Percentiles rank a stretch among this genome's conserved stretches.
These are phyloP conservation scores for Kradibia gibbosae DNA, from an alignment of 1,140 invertebrate species.

Conservation along the genomic window DNA sequence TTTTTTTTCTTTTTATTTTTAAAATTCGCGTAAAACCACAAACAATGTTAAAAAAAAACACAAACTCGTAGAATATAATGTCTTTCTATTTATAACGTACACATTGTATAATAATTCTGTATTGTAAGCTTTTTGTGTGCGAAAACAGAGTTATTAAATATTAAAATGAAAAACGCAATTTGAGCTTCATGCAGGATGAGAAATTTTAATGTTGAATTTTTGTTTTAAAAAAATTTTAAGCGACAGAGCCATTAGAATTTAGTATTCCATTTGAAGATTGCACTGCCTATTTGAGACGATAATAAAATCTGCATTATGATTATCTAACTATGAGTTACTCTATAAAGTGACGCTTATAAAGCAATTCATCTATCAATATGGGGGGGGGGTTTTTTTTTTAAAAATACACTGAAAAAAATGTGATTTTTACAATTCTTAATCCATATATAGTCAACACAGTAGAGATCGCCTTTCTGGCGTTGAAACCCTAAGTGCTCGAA, in stretches of 20 bases:
- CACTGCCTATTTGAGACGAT: not conserved
- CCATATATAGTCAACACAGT: not conserved
- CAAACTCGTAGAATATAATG: not conserved
- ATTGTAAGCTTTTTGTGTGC: not conserved
- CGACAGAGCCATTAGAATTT: conserved; percentile 27
- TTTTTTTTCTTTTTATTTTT: not conserved
- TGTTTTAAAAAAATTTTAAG: conserved; percentile 11
- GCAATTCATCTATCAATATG: not conserved
- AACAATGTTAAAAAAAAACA: not conserved
- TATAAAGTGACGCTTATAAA: not conserved
- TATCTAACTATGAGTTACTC: conserved; percentile 34
- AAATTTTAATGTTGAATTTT: conserved; percentile 7
- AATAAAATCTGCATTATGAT: conserved; percentile 24
- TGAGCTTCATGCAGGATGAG: not conserved
- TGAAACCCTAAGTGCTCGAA: not conserved
- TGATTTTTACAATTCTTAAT: no score
- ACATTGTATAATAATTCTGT: not conserved
- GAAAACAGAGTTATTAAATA: conserved; percentile 10
- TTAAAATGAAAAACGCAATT: conserved; percentile 17
- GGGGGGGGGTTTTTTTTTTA: no score
- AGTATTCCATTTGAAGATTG: conserved; percentile 27
- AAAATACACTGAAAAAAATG: no score
- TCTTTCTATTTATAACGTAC: not conserved
- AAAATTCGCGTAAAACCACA: not conserved
- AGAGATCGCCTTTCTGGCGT: not conserved